Conservation (phyloP, 2,113 vertebrate genomes). For the Clinocottus analis region DNA sequence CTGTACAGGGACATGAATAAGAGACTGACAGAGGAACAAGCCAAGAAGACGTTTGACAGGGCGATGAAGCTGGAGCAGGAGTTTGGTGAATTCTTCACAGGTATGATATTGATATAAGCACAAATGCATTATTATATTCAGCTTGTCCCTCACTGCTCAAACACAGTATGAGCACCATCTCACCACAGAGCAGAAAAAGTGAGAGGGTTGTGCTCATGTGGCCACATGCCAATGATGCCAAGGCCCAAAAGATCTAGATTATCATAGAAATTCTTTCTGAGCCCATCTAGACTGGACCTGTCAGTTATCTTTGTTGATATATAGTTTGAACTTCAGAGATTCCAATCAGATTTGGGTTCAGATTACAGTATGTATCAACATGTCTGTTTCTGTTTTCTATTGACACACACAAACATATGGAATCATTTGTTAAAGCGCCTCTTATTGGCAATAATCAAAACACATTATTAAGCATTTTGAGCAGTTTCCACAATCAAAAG, state of each 20-base stretch:
- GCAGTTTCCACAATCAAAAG: not conserved
- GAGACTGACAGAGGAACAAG: slow-evolving; percentile 96
- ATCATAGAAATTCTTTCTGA: not conserved
- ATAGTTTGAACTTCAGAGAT: no score
- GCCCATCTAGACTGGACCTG: not conserved
- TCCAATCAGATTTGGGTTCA: not conserved
- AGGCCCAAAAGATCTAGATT: not conserved
- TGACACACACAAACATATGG: not conserved
- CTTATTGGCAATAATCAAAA: not conserved
- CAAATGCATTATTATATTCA: not conserved
- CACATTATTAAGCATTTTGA: not conserved
- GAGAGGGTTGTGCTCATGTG: no score
- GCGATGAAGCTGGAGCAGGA: slow-evolving; percentile 98
- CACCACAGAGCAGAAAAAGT: no score
- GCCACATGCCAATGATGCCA: no score
- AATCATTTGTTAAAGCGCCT: not conserved
- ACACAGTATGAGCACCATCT: no score
- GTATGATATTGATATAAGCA: slow-evolving; percentile 74
- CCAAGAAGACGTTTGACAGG: slow-evolving; percentile 94
- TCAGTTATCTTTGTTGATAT: no score
- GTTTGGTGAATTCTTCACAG: slow-evolving; percentile 99
- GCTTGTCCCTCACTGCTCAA: no score
- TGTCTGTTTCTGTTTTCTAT: not conserved
- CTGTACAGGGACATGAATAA: slow-evolving; percentile 95
- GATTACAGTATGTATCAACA: not conserved